Evolutionary conservation across 2,888 invertebrate species (phyloP).

Genomic region (Megaustenia siamemsis): DNA sequence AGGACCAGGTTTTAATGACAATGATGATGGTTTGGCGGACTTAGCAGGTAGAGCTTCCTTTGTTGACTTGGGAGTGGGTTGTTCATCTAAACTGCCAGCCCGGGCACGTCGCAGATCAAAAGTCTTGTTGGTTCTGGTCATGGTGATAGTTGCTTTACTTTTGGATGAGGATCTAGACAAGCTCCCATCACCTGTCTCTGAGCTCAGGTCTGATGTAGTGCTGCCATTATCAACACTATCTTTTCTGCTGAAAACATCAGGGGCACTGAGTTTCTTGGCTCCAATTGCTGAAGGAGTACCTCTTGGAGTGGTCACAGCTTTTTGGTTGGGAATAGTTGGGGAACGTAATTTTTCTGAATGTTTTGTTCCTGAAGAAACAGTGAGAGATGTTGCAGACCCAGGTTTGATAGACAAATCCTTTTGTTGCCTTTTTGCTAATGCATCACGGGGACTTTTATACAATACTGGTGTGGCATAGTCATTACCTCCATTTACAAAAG

Average conservation of each 20-base stretch:
- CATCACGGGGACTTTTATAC: constrained; percentile 71
- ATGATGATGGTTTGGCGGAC: constrained; percentile 26
- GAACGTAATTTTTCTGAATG: constrained; percentile 12
- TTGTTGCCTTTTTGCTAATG: constrained; percentile 53
- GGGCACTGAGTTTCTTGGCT: constrained; percentile 60
- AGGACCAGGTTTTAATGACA: constrained; percentile 47
- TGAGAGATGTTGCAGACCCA: not conserved
- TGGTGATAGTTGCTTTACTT: constrained; percentile 73
- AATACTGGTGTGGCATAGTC: constrained; percentile 68
- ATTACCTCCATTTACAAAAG: constrained; percentile 72
- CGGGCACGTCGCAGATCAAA: constrained; percentile 85
- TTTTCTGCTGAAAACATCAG: constrained; percentile 69
- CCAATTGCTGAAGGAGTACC: not conserved
- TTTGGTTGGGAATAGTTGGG: constrained; percentile 15
- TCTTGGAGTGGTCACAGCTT: not conserved
- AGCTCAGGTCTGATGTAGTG: constrained; percentile 76
- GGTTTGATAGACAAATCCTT: not conserved
- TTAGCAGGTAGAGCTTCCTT: too few relatives aligned
- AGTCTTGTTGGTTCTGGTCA: constrained; percentile 84
- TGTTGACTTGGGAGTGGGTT: constrained; percentile 44
- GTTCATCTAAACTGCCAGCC: constrained; percentile 66
- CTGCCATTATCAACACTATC: constrained; percentile 61
- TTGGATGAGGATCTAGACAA: constrained; percentile 69
- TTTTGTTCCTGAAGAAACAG: constrained; percentile 8
- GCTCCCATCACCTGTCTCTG: constrained; percentile 63